Conservation (phyloP, 1,140 invertebrate genomes). For the Drosophila cardini region DNA sequence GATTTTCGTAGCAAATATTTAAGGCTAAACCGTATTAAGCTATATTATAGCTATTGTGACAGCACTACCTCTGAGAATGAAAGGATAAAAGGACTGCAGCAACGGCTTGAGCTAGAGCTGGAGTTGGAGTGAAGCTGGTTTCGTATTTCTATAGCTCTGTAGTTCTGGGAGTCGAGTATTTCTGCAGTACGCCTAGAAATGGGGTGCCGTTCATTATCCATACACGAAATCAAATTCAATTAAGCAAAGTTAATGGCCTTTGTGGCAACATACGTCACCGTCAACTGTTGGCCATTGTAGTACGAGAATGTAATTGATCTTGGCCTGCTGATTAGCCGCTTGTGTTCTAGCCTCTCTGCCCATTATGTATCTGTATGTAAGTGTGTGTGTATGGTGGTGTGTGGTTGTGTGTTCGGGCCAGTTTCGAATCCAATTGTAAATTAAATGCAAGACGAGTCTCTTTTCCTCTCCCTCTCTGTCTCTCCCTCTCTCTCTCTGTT, state of each 20-base stretch:
- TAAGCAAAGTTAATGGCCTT: slow-evolving; percentile 80
- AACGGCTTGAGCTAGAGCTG: neutral
- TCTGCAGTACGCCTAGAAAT: slow-evolving; percentile 27
- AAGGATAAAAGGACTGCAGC: neutral
- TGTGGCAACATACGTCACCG: slow-evolving; percentile 64
- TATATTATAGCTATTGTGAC: no score
- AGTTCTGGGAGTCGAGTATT: no score
- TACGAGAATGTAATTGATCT: slow-evolving; percentile 44
- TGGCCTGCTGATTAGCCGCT: slow-evolving; percentile 34
- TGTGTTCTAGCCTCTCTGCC: slow-evolving; percentile 18
- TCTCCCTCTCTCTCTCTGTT: no score
- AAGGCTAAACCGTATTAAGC: no score
- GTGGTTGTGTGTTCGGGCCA: slow-evolving; percentile 3
- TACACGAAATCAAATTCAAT: slow-evolving; percentile 79
- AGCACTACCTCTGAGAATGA: neutral
- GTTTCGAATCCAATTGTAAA: slow-evolving; percentile 31
- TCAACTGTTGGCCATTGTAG: slow-evolving; percentile 40
- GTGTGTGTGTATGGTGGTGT: no score
- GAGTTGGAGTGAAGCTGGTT: neutral
- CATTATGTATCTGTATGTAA: slow-evolving; percentile 2
- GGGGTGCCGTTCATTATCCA: slow-evolving; percentile 73
- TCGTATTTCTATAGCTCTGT: neutral
- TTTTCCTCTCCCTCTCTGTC: no score
- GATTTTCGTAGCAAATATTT: no score
- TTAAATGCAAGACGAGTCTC: slow-evolving; percentile 66